Base-by-base conservation (phyloP, 2,888 invertebrate genomes). In the Cyaniris semiargus region DNA sequence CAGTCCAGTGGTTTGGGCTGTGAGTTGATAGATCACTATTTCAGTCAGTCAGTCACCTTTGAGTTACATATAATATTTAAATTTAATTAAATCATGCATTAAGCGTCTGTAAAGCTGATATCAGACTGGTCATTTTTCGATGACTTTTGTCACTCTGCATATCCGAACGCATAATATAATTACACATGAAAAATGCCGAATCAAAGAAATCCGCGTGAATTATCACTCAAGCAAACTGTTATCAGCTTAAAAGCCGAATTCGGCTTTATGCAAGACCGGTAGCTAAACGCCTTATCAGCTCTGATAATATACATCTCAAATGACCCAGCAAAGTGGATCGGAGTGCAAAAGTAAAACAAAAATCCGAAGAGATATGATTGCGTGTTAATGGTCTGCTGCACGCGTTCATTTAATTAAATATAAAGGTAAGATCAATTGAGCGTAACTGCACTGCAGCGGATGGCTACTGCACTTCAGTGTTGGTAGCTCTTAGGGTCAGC, bases 331-430 rank as follows among this genome's bases (percentile, higher is more conserved):
- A 80, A 80, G 79, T 79, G 78, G 77, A 77, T 79, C 77, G 79
- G 80, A 77, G 79, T 78, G 76, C 81, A 83, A 81, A 83, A 74
- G 27, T 74, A 74, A 74, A 84, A 83, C 82, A 84, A 80, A 83
- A 83, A 23, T 58, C 38, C 78, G 78, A 81, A 72, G 21, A 75
- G 82, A 84, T 85, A 83, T 85, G 86, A 87, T 87, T 86, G 83
- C 84, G 82, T 84, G 85, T 86, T 86, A 88, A 88, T 87, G 86
- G 85, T 81, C 83, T 84, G 83, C 84, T 85, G 84, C 83, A 85
- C 85, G 84, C 83, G 83, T 85, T 86, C 84, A 84, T 84, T 86
- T 86, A 86, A 86, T 87, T 87, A 86, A 88, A 88, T 88, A 66
- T 66, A 13, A 66, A 86, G 53, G 53, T 53, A 1, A 18, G 53